phyloP scores from a whole-genome alignment of 2,888 invertebrate genomes.

The Dryobota labecula region DNA sequence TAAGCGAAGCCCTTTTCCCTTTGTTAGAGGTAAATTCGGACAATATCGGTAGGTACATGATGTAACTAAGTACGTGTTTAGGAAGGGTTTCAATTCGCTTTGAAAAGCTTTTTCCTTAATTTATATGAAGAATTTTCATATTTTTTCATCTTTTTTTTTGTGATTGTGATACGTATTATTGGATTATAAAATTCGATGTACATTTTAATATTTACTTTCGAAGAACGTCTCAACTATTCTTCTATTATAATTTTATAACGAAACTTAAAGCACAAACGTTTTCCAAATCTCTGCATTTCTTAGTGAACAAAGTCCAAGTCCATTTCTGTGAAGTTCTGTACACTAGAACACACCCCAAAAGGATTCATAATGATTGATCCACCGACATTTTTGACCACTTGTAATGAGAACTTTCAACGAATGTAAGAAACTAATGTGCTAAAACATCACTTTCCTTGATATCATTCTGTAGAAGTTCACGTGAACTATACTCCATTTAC shows the following conservation, averaged over 20 bases:
- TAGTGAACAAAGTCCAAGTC: too few relatives aligned
- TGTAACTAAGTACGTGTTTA: constrained; percentile 31
- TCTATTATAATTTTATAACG: not conserved
- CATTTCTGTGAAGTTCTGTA: not conserved
- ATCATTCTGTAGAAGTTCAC: not conserved
- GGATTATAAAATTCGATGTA: too few relatives aligned
- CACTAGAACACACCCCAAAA: not conserved
- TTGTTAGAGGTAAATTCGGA: constrained; percentile 40
- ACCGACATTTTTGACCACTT: not conserved
- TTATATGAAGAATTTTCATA: too few relatives aligned
- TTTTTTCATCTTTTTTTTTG: too few relatives aligned
- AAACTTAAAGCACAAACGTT: not conserved
- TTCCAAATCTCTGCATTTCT: not conserved
- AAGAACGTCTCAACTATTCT: not conserved
- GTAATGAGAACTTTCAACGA: not conserved
- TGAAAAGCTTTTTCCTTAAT: not conserved
- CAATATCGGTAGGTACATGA: constrained; percentile 33
- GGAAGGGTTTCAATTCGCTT: constrained; percentile 40
- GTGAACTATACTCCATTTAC: too few relatives aligned
- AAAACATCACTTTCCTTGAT: not conserved
- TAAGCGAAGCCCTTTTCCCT: constrained; percentile 41
- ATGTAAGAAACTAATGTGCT: not conserved
- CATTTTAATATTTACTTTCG: not conserved
- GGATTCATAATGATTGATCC: not conserved
- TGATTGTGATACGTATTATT: too few relatives aligned